These are phyloP conservation scores for Drosophila paramelanica DNA, from an alignment of 2,888 invertebrate genomes.

Conservation along the genomic window DNA sequence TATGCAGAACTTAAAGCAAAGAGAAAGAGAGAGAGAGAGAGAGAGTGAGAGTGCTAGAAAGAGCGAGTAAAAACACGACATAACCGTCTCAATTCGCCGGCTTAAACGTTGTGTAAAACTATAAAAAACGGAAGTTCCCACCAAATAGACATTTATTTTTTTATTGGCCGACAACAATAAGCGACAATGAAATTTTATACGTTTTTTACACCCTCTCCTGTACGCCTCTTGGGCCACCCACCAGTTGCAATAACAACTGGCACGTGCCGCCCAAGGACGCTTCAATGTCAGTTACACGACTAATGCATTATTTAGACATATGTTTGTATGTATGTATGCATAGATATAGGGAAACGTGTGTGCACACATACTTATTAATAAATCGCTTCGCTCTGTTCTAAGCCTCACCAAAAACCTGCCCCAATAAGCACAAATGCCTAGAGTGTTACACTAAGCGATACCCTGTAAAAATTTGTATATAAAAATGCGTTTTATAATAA, in stretches of 20 bases:
- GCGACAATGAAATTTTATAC: slow-evolving; percentile 62
- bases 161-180: slow-evolving; percentile 28
- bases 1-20: slow-evolving; percentile 21
- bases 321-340: slow-evolving; percentile 2
- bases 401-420: slow-evolving; percentile 53
- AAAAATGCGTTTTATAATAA: too few species aligned
- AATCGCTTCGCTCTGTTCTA: slow-evolving; percentile 36
- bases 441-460: slow-evolving; percentile 4
- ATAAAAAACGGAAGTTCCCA: slow-evolving; percentile 61
- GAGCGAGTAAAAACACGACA: slow-evolving; percentile 5
- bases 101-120: slow-evolving; percentile 34
- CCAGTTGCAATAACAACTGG: slow-evolving; percentile 40
- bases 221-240: slow-evolving; percentile 23
- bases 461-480: slow-evolving; percentile 11
- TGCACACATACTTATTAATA: slow-evolving; percentile 12
- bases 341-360: slow-evolving; percentile 12
- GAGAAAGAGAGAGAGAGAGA: not conserved
- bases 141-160: slow-evolving; percentile 29
- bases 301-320: slow-evolving; percentile 12
- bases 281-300: slow-evolving; percentile 66
- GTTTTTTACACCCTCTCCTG: slow-evolving; percentile 24
- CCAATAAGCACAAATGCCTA: slow-evolving; percentile 22
- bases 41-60: slow-evolving; percentile 10
- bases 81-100: slow-evolving; percentile 28
- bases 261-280: slow-evolving; percentile 75